A percentile compares a stretch with the other conserved stretches of the same genome.
phyloP scores from a whole-genome alignment of 2,113 vertebrate genomes.

The Malurus alboscapulatus region DNA sequence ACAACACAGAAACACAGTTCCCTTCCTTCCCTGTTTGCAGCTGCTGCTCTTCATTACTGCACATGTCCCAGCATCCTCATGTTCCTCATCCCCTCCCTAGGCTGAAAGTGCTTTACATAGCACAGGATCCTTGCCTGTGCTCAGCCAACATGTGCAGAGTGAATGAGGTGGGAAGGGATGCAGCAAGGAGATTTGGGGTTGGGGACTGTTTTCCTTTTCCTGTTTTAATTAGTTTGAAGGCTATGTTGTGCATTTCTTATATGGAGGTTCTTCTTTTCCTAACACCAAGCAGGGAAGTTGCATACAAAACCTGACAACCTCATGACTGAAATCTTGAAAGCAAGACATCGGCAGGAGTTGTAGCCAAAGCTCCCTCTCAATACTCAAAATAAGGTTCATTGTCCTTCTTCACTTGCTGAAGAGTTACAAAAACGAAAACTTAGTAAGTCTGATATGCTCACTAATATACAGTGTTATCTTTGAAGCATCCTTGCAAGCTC shows the following conservation, averaged over 20 bases:
- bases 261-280: neutral
- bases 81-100: neutral
- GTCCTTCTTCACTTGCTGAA: neutral
- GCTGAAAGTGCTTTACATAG: fast-evolving
- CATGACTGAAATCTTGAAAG: neutral
- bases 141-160: neutral
- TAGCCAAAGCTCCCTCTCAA: neutral
- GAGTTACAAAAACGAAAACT: neutral
- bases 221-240: neutral
- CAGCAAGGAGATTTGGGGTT: neutral
- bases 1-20: neutral
- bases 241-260: neutral
- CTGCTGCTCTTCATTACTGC: neutral
- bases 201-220: neutral
- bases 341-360: neutral
- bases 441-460: neutral
- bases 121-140: neutral
- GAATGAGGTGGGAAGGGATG: neutral
- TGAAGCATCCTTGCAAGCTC: neutral
- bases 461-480: neutral
- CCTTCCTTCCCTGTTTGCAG: neutral
- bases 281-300: neutral
- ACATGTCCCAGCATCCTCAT: fast-evolving
- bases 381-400: neutral
- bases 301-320: neutral